These are phyloP conservation scores for Anguilla anguilla DNA, from an alignment of 2,797 vertebrate species.

Conservation along the genomic window DNA sequence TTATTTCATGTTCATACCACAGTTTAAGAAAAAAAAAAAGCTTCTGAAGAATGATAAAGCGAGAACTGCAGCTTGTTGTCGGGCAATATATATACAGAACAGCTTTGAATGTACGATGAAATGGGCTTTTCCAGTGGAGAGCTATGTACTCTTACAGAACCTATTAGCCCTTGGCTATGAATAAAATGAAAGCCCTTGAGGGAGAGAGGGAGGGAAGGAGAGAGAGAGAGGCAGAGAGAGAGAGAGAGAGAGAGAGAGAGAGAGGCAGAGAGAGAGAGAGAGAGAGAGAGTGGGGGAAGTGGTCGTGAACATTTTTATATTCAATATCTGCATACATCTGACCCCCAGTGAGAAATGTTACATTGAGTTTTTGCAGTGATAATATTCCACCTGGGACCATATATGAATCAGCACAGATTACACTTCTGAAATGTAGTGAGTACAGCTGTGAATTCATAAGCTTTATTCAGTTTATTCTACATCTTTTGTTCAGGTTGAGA, in stretches of 20 bases:
- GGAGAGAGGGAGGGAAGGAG: conserved; percentile 21
- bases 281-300: background rate
- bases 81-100: background rate
- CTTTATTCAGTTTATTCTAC: background rate
- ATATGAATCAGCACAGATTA: conserved; percentile 37
- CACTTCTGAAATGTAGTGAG: background rate
- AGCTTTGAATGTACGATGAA: background rate
- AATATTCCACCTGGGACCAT: conserved; percentile 23
- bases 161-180: conserved; percentile 6
- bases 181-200: background rate
- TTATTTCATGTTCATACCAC: background rate
- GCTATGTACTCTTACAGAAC: background rate
- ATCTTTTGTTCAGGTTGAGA: too few species aligned
- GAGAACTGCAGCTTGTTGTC: background rate
- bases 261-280: background rate
- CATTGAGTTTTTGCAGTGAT: conserved; percentile 23
- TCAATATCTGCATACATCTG: conserved; percentile 8
- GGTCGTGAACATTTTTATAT: background rate
- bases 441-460: background rate
- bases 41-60: background rate
- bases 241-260: conserved; percentile 14
- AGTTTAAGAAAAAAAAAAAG: background rate
- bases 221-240: conserved; percentile 15
- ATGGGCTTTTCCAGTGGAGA: background rate
- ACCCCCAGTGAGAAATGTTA: conserved; percentile 33